Evolutionary conservation across 2,888 invertebrate genomes (phyloP), one percentile per base, ranked within the genome.

Genomic region (Pheosia tremula): DNA sequence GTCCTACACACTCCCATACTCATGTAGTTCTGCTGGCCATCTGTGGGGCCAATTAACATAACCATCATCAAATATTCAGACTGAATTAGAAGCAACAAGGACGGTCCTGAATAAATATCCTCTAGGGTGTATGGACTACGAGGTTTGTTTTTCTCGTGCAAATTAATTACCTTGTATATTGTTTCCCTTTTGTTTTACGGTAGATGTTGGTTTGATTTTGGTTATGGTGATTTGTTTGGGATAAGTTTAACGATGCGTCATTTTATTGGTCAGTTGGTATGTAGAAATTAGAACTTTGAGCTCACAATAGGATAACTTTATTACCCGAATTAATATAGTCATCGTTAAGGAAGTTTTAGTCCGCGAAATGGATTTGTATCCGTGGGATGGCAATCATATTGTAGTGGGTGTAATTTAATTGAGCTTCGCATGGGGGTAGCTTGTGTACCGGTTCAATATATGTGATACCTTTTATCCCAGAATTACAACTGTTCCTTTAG

Each of bases 1-100:
- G 91, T 90, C 57, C 93, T 84, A 69, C 93, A 93, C 1, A 94
- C 88, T 0, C 91, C 93, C 82, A 93, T 88, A 57, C 87, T 90
- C 85, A 91, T 89, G 77, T 90, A 91, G 78, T 88, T 90, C 66
- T 90, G 91, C 76, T 91, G 91, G 63, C 80, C 87, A 41, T 89
- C 90, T 82, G 74, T 67, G 58, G 38, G 61, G 61, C 57, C 62
- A 75, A 75, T 77, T 66, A 75, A 64, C 75, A 72, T 75, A 74
- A 71, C 69, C 65, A 62, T 60, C 65, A 60, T 58, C 63, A 66
- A 68, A 62, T 59, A 36, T 63, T 54, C 41, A 45, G 61, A 60
- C 39, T 52, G 59, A 55, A 55, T 13, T 13, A 55, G 53, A 37
- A 37, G 38, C 53, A 38, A 38, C 68, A 67, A 66, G 69, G 67